Conservation (phyloP, 2,113 vertebrate species). For the Hyaena hyaena region DNA sequence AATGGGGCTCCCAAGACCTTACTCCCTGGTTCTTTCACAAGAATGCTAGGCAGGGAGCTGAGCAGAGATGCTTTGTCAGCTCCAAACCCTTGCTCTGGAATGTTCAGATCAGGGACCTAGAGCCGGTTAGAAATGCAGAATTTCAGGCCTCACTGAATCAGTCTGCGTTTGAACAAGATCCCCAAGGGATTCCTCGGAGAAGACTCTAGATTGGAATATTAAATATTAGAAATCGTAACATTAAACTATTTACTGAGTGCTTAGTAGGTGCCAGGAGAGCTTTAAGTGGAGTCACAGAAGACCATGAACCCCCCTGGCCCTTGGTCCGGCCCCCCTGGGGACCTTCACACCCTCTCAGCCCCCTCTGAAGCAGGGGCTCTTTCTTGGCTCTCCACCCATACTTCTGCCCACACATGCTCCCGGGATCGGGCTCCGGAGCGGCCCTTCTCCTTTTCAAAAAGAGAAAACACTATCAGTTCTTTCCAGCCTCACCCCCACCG, state of each 20-base stretch:
- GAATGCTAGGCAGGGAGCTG: background rate
- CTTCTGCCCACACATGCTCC: constrained; percentile 72
- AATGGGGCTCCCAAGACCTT: background rate
- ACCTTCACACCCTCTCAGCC: background rate
- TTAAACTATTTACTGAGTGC: background rate
- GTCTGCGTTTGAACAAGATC: background rate
- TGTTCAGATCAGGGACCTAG: background rate
- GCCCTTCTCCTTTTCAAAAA: constrained; percentile 68
- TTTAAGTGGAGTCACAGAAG: background rate
- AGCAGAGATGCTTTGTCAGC: background rate
- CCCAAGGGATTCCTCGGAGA: background rate
- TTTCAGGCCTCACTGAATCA: background rate
- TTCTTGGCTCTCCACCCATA: background rate
- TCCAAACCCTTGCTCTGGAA: background rate
- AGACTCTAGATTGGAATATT: background rate
- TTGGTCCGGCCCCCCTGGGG: background rate
- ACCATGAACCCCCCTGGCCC: background rate
- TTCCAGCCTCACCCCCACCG: background rate
- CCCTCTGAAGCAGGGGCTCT: background rate
- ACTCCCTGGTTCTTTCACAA: background rate
- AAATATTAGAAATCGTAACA: background rate
- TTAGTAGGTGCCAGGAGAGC: background rate
- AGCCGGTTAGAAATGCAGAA: background rate
- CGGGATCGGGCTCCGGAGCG: constrained; percentile 64
- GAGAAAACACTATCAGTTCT: background rate